A percentile compares a stretch with the other conserved stretches of the same genome.
Conservation (phyloP, 2,797 vertebrate genomes). For the Chelon labrosus region DNA sequence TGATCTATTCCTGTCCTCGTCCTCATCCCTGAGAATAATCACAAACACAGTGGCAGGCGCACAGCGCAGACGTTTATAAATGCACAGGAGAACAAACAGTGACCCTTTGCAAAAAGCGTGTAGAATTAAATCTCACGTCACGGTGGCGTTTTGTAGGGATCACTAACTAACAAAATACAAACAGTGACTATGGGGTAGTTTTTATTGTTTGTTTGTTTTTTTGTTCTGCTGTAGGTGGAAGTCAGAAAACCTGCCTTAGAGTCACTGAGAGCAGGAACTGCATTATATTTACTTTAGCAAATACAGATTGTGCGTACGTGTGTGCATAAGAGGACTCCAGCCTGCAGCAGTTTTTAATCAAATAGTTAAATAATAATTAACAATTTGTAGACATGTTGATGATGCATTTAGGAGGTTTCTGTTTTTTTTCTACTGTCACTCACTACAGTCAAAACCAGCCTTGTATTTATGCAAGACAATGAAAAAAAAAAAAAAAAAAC, state of each 20-base stretch:
- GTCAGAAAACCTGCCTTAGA: conserved; percentile 69
- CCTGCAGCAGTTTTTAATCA: background rate
- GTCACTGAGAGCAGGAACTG: conserved; percentile 51
- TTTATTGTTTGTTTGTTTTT: conserved; percentile 38
- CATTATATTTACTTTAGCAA: conserved; percentile 41
- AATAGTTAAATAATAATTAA: conserved; percentile 20
- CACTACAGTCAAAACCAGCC: background rate
- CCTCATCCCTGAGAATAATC: conserved; percentile 78
- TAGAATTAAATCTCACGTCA: conserved; percentile 71
- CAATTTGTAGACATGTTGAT: background rate
- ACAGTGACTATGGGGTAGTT: conserved; percentile 5
- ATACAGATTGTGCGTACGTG: conserved; percentile 19
- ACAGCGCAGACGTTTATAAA: conserved; percentile 69
- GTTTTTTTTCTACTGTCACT: background rate
- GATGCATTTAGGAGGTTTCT: conserved; percentile 5
- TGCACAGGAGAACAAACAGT: conserved; percentile 54
- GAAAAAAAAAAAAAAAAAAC: background rate
- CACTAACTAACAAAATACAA: conserved; percentile 64
- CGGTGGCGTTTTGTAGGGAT: conserved; percentile 61
- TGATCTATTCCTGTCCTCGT: conserved; percentile 90
- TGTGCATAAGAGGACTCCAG: conserved; percentile 8
- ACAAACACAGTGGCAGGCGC: conserved; percentile 71
- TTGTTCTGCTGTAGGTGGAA: conserved; percentile 53
- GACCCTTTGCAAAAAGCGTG: conserved; percentile 62
- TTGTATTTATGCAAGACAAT: background rate